Percentiles rank a stretch among this genome's conserved stretches.
Evolutionary conservation across 2,113 vertebrate genomes (phyloP).

Genomic region (Trochalopteron elliotii): DNA sequence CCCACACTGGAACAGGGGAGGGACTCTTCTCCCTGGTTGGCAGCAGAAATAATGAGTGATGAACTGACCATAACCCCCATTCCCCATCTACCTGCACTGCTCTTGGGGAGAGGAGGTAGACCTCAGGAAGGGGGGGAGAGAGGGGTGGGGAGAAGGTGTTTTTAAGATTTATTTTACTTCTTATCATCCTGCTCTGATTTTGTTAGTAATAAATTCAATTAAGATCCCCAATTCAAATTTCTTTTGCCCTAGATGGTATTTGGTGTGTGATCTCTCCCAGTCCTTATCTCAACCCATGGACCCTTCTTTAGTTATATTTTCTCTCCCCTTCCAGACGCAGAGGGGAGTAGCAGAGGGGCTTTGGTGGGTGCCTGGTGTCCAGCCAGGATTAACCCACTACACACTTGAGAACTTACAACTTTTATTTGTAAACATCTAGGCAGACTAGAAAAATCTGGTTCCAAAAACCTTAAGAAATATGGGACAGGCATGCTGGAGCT

Average conservation of each 20-base stretch:
- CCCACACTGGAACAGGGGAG: neutral
- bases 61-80: neutral
- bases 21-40: neutral
- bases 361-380: neutral
- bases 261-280: neutral
- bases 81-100: neutral
- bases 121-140: neutral
- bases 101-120: neutral
- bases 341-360: neutral
- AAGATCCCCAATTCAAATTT: neutral
- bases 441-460: neutral
- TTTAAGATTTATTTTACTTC: neutral
- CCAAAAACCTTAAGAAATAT: neutral
- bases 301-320: neutral
- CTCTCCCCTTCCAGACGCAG: neutral
- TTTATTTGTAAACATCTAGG: neutral
- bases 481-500: neutral
- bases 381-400: neutral
- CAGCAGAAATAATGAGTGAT: neutral
- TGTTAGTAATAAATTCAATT: neutral
- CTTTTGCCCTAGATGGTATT: neutral
- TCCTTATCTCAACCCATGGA: neutral
- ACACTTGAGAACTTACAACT: neutral
- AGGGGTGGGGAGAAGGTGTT: neutral
- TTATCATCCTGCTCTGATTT: neutral